Evolutionary conservation across 2,888 invertebrate genomes (phyloP).

Genomic region (Chesias legatella): DNA sequence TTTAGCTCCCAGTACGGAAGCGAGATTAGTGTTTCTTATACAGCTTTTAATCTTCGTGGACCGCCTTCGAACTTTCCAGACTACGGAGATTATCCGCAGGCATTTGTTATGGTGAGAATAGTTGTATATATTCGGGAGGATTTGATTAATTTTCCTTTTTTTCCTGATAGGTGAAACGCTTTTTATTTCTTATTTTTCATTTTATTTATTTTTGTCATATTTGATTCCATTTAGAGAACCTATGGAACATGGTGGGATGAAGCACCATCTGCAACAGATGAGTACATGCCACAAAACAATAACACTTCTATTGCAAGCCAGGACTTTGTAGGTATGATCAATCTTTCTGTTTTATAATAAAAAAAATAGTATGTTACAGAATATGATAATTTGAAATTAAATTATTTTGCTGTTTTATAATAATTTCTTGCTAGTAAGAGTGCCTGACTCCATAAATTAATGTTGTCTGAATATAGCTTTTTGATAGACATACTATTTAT

Average conservation of each 20-base stretch:
- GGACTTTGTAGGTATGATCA: conserved; percentile 87
- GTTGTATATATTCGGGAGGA: too few relatives aligned
- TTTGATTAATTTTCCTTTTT: too few relatives aligned
- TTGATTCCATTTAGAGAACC: conserved; percentile 81
- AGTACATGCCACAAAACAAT: conserved; percentile 89
- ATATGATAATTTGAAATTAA: too few relatives aligned
- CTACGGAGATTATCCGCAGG: conserved; percentile 95
- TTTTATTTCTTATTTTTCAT: too few relatives aligned
- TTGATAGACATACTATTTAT: too few relatives aligned
- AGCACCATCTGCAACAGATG: conserved; percentile 85
- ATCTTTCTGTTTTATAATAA: background rate
- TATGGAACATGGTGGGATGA: conserved; percentile 93
- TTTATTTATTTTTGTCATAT: conserved; percentile 7
- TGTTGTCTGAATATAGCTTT: too few relatives aligned
- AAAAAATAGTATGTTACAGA: too few relatives aligned
- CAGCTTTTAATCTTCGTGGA: conserved; percentile 92
- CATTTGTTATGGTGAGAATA: conserved; percentile 94
- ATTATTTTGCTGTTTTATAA: too few relatives aligned
- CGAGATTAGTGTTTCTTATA: conserved; percentile 92
- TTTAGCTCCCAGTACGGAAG: conserved; percentile 96
- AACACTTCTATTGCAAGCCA: conserved; percentile 83
- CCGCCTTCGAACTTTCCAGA: conserved; percentile 91
- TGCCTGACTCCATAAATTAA: too few relatives aligned
- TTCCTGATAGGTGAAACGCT: too few relatives aligned
- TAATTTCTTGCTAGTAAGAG: too few relatives aligned